Conservation (phyloP, 1,140 invertebrate species). For the Battus philenor region DNA sequence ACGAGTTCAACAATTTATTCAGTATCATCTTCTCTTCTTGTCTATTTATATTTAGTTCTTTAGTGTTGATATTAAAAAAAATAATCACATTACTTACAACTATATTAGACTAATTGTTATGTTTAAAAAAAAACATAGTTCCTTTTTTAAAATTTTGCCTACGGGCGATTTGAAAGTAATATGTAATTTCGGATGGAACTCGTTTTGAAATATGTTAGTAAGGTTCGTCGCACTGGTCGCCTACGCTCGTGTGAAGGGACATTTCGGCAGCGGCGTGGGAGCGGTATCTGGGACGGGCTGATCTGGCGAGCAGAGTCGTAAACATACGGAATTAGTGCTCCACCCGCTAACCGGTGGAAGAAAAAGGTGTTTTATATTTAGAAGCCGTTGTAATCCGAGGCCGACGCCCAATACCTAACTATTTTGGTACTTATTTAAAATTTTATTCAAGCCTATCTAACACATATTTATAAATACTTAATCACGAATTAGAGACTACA, state of each 20-base stretch:
- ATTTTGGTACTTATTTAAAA: neutral
- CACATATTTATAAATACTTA: too few relatives aligned
- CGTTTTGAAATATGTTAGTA: slow-evolving; percentile 6
- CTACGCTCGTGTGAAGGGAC: slow-evolving; percentile 42
- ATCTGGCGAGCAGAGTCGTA: slow-evolving; percentile 52
- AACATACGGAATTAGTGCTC: slow-evolving; percentile 61
- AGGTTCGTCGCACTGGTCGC: slow-evolving; percentile 30
- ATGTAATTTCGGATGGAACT: slow-evolving; percentile 1
- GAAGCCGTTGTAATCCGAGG: slow-evolving; percentile 35
- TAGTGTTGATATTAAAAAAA: too few relatives aligned
- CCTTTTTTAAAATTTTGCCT: too few relatives aligned
- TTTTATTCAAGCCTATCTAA: too few relatives aligned
- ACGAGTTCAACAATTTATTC: too few relatives aligned
- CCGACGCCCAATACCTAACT: slow-evolving; percentile 20
- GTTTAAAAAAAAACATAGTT: too few relatives aligned
- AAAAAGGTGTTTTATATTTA: slow-evolving; percentile 56
- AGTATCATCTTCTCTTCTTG: too few relatives aligned
- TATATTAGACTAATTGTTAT: too few relatives aligned
- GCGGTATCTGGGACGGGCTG: slow-evolving; percentile 47
- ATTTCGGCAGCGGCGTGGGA: slow-evolving; percentile 50
- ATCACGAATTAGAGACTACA: too few relatives aligned
- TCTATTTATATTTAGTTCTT: too few relatives aligned
- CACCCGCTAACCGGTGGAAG: slow-evolving; percentile 43
- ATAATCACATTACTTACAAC: too few relatives aligned
- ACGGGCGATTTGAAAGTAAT: neutral